phyloP scores from a whole-genome alignment of 2,888 invertebrate species.

The Acleris cristana region DNA sequence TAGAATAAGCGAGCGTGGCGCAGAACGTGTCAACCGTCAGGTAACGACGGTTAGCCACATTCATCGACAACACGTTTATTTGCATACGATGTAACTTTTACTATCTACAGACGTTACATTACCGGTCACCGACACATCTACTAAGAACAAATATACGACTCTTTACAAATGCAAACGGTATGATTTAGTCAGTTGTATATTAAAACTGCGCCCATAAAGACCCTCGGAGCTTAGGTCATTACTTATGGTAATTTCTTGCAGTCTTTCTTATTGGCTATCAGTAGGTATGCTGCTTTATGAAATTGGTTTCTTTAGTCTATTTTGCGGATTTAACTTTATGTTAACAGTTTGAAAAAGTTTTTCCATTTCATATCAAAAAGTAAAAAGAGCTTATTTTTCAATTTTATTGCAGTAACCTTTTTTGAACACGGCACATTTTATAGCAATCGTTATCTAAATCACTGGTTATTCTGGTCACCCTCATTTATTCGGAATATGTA shows the following conservation, averaged over 20 bases:
- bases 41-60: slow-evolving; percentile 33
- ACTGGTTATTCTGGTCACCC: slow-evolving; percentile 53
- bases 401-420: background rate
- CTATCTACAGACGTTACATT: slow-evolving; percentile 48
- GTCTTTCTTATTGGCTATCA: slow-evolving; percentile 14
- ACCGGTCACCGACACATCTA: slow-evolving; percentile 28
- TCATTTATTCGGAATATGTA: slow-evolving; percentile 56
- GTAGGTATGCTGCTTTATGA: no score
- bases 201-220: slow-evolving; percentile 29
- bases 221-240: slow-evolving; percentile 24
- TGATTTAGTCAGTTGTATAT: slow-evolving; percentile 33
- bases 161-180: slow-evolving; percentile 23
- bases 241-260: slow-evolving; percentile 30
- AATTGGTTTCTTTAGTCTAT: no score
- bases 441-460: slow-evolving; percentile 32
- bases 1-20: no score
- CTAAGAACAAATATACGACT: slow-evolving; percentile 19
- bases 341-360: no score
- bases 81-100: slow-evolving; percentile 70
- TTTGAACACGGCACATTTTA: slow-evolving; percentile 6
- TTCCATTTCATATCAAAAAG: no score
- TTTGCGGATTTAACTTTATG: no score
- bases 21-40: background rate
- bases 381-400: no score
- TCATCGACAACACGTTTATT: slow-evolving; percentile 70